These are phyloP conservation scores for Novumbra hubbsi DNA, from an alignment of 2,797 vertebrate species.

Conservation along the genomic window DNA sequence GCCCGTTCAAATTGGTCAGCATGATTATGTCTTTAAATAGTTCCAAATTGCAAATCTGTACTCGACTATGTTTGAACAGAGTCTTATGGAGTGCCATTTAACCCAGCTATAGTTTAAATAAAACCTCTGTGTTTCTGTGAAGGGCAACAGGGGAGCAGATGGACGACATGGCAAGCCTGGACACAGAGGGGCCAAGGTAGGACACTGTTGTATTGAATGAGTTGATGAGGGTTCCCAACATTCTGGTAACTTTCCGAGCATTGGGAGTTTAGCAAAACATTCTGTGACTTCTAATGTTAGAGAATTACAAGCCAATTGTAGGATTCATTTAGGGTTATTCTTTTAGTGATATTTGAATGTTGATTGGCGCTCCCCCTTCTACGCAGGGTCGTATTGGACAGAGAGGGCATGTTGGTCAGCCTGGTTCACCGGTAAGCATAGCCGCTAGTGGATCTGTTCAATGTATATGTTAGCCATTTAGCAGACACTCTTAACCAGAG, in stretches of 20 bases:
- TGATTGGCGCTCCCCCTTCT: background rate
- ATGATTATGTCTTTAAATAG: background rate
- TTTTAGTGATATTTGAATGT: background rate
- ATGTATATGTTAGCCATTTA: too few species aligned
- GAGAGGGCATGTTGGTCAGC: slow-evolving; percentile 66
- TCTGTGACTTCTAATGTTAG: background rate
- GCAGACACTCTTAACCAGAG: too few species aligned
- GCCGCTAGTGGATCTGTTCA: background rate
- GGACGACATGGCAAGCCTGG: slow-evolving; percentile 76
- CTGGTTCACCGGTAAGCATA: slow-evolving; percentile 67
- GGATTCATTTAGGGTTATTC: too few species aligned
- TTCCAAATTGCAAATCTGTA: background rate
- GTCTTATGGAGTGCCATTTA: background rate
- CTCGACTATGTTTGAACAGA: background rate
- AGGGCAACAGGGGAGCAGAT: slow-evolving; percentile 82
- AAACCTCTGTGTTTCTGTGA: slow-evolving; percentile 36
- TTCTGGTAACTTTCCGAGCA: background rate
- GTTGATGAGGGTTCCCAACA: background rate
- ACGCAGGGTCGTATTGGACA: slow-evolving; percentile 67
- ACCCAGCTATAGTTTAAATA: background rate
- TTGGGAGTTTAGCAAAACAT: background rate
- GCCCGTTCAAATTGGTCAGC: background rate
- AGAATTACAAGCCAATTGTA: background rate
- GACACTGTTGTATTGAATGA: background rate
- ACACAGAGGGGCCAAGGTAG: slow-evolving; percentile 79